Base-by-base conservation (phyloP, 2,797 vertebrate species). In the Oreochromis mossambicus region DNA sequence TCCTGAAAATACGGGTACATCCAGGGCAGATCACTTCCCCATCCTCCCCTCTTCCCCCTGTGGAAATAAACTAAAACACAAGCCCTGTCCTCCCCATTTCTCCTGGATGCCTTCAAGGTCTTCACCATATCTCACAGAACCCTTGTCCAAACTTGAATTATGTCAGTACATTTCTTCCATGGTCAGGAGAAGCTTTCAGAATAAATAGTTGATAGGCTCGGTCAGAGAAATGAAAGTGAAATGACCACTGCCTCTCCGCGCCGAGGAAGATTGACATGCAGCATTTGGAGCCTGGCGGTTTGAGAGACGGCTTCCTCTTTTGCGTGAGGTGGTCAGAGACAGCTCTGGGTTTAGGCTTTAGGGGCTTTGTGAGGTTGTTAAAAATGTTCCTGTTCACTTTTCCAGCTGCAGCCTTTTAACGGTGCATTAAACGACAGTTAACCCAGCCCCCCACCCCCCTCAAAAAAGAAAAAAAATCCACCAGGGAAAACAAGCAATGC, bases 321-420 rank as follows among this genome's bases (percentile, higher is more conserved):
- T 91, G 88, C 86, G 90, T 89, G 93, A 93, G 94, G 91, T 86
- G 91, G 92, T 89, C 91, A 87, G 87, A 92, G 86, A 83, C 92
- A 89, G 93, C 83, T 92, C 89, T 80, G 87, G 88, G 87, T 87
- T 89, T 83, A 52, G 91, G 91, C 93, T 96, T 94, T 84, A 83
- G 89, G 90, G 95, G 92, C 91, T 95, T 95, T 92, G 93, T 91
- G 94, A 92, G 94, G 90, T 86, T 93, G 94, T 95, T 94, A 95
- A 95, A 94, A 94, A 91, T 89, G 92, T 93, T 93, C 90, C 90
- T 95, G 93, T 90, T 96, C 93, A 94, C 93, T 96, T 96, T 95
- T 95, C 94, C 95, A 95, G 94, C 94, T 96, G 95, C 17, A 92
- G 87, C 90, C 86, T 94, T 94, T 95, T 93, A 96, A 95, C 85